Conservation (phyloP, 2,888 invertebrate genomes). For the Drosophila dives region DNA sequence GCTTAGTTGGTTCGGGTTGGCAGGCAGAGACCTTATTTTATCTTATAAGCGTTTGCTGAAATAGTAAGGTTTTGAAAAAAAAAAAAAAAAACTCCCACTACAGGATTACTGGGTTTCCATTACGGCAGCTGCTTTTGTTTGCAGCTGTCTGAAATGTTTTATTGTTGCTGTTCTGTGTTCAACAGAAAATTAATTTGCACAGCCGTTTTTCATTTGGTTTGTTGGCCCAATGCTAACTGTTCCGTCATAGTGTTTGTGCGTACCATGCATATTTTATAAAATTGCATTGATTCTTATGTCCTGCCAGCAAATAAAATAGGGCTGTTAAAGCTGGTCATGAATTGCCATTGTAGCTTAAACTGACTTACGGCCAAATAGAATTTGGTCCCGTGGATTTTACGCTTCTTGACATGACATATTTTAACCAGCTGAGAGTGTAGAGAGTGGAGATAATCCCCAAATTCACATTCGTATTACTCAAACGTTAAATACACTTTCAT, state of each 20-base stretch:
- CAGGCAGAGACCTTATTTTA: neutral
- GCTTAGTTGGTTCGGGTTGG: neutral
- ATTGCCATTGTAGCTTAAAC: constrained; percentile 1
- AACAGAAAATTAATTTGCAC: constrained; percentile 73
- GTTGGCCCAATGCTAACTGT: constrained; percentile 66
- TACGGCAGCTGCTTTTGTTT: constrained; percentile 41
- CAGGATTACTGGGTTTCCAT: neutral
- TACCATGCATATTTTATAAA: constrained; percentile 75
- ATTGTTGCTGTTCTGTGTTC: constrained; percentile 58
- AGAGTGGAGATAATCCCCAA: neutral
- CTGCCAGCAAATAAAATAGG: constrained; percentile 17
- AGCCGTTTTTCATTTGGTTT: constrained; percentile 76
- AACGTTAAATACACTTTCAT: neutral
- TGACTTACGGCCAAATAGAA: constrained; percentile 2
- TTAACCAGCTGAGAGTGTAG: neutral
- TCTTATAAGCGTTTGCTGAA: neutral
- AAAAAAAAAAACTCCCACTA: neutral
- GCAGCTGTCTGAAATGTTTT: constrained; percentile 48
- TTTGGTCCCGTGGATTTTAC: neutral
- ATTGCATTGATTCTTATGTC: constrained; percentile 74
- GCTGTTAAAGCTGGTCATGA: neutral
- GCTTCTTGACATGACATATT: neutral
- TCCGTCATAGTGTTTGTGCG: constrained; percentile 53
- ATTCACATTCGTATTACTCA: neutral
- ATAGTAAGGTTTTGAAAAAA: neutral